Conservation (phyloP, 2,797 vertebrate genomes). For the Pogonophryne albipinna region DNA sequence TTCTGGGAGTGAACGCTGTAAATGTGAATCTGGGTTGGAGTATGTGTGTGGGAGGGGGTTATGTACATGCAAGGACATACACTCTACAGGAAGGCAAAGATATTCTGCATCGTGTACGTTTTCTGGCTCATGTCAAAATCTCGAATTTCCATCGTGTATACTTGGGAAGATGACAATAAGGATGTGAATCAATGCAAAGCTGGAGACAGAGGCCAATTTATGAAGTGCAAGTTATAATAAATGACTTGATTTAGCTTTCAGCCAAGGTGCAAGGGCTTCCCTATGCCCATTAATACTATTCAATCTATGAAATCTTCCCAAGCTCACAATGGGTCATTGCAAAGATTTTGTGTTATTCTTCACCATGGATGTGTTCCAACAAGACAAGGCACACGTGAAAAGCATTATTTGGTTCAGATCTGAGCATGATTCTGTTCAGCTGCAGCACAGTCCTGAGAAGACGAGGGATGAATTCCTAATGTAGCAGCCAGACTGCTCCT, state of each 20-base stretch:
- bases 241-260: background rate
- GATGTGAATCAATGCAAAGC: slow-evolving; percentile 4
- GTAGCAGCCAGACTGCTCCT: slow-evolving; percentile 23
- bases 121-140: slow-evolving; percentile 42
- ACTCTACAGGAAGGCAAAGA: background rate
- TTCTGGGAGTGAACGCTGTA: slow-evolving; percentile 82
- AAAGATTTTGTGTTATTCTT: slow-evolving; percentile 44
- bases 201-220: background rate
- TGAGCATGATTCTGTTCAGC: slow-evolving; percentile 21
- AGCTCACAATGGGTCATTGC: slow-evolving; percentile 36
- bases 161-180: slow-evolving; percentile 37
- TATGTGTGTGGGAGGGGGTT: slow-evolving; percentile 8
- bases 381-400: slow-evolving; percentile 56
- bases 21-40: slow-evolving; percentile 39
- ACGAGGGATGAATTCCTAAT: slow-evolving; percentile 42
- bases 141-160: slow-evolving; percentile 22
- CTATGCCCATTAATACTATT: slow-evolving; percentile 10
- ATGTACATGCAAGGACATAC: slow-evolving; percentile 52
- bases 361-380: slow-evolving; percentile 37
- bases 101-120: slow-evolving; percentile 6
- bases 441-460: slow-evolving; percentile 3
- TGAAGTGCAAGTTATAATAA: background rate
- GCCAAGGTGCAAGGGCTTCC: background rate
- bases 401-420: slow-evolving; percentile 14
- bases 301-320: slow-evolving; percentile 45